These are phyloP conservation scores for Gallinago undulata DNA, from an alignment of 2,113 vertebrate genomes.

Conservation along the genomic window DNA sequence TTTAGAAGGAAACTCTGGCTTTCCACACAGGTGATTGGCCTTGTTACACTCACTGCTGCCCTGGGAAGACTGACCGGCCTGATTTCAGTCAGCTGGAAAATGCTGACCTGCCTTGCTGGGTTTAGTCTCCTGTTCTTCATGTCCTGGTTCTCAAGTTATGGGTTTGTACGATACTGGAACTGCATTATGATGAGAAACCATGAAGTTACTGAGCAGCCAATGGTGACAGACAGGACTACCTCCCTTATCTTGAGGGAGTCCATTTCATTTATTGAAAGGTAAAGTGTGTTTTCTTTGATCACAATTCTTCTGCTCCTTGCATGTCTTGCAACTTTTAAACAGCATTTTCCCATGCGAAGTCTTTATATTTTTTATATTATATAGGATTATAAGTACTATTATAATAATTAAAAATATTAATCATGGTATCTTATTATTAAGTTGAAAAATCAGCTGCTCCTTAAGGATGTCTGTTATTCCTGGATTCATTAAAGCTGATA, in stretches of 20 bases:
- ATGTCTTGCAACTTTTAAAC: neutral
- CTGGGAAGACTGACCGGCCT: constrained; percentile 58
- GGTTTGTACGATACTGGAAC: constrained; percentile 80
- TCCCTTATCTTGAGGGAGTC: constrained; percentile 79
- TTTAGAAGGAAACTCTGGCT: constrained; percentile 62
- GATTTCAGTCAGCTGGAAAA: constrained; percentile 41
- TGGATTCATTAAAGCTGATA: neutral
- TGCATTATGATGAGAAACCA: constrained; percentile 91
- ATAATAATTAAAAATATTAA: neutral
- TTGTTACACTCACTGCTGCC: constrained; percentile 70
- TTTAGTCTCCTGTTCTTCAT: constrained; percentile 36
- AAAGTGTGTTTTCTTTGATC: neutral
- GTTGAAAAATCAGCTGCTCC: neutral
- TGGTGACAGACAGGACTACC: constrained; percentile 69
- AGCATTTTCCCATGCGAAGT: neutral
- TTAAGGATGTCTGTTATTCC: neutral
- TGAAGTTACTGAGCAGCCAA: constrained; percentile 86
- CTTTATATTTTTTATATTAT: neutral
- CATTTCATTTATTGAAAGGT: constrained; percentile 83
- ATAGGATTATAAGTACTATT: neutral
- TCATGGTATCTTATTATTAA: neutral
- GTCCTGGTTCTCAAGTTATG: constrained; percentile 70
- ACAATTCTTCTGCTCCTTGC: neutral
- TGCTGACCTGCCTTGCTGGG: neutral
- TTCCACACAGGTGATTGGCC: constrained; percentile 37